Evolutionary conservation across 30 jellyfish, hydroid and myxozoan genomes (phyloP), one percentile per base, ranked within the genome.

Genomic region (Hydractinia echinata): DNA sequence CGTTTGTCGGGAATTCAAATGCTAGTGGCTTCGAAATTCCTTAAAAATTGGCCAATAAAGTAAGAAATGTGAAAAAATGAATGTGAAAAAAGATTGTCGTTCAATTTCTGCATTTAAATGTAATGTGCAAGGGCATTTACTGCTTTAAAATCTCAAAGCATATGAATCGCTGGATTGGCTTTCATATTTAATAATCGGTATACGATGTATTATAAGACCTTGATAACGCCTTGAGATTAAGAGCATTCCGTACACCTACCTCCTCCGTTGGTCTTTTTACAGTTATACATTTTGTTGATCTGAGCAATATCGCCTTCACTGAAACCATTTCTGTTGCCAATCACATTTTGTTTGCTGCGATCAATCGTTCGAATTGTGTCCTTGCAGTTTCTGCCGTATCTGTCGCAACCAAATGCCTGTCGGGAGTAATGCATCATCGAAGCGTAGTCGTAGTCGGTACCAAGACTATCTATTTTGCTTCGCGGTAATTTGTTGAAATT

Each of bases 251-350:
- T n/a, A 71, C 55, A 18, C 30, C 30, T 14, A 11, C 30, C 50
- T 68, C 21, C 21, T 11, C 30, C 52, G 53, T 8, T 7, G 13
- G 55, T 21, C 39, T 6, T 21, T 52, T 71, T 71, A 52, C 85
- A 54, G 73, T 79, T 48, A 71, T 83, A 83, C 55, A 83, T 30
- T 15, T 83, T 83, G 78, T 83, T 83, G 21, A 83, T 48, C 54
- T 83, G 90, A 18, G 48, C 68, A 74, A 83, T 60, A 73, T 83
- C 90, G 7, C 49, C 72, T 69, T 80, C 79, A 61, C 85, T 83
- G 72, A 83, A 71, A 5, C 85, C 90, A 55, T 53, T 30, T 55
- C 85, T 56, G 16, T 73, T 79, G 73, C 89, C 89, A 64, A 64
- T 64, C 74, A 7, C 10, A 51, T 64, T 6, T 13, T 64, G 74